Base-by-base conservation (phyloP, 2,888 invertebrate species). In the Quadriops clusia region DNA sequence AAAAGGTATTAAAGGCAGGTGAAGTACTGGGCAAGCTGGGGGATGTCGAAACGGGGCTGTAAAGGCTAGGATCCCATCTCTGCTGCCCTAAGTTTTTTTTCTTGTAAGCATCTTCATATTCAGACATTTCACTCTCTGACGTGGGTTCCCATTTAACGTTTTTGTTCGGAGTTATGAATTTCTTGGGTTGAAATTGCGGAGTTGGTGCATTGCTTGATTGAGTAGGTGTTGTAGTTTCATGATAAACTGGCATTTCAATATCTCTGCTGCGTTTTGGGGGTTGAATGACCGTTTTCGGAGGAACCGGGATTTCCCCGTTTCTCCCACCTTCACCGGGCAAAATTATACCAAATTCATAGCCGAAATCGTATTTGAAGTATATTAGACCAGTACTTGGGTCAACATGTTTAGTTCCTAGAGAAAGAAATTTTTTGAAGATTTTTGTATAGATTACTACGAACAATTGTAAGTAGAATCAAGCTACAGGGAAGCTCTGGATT, bases 281-380 rank as follows among this genome's bases (percentile, higher is more conserved):
- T 45, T 63, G 61, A 15, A 66, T 61, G 27, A 59, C 44, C 1
- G 60, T 62, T 48, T 63, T 65, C 46, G 56, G 60, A 12, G 63
- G 60, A 10, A 55, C 51, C 5, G 60, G 60, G 21, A 61, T 56
- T 42, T 58, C 53, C 37, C 55, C 55, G 39, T 62, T 63, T 52
- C 67, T 69, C 53, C 67, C 68, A 42, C 73, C 67, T 53, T 75
- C 74, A 28, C 75, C 75, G 22, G 80, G 79, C 28, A 77, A 63
- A 25, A 79, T 68, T 41, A 80, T 71, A 37, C 80, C 80, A 52
- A 80, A 80, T 56, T 81, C 81, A 57, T 80, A 81, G 45, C 80
- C 80, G 51, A 81, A 81, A 63, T 81, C 81, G 55, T 81, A 81
- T 63, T 81, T 81, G 68, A 81, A 81, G 64, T 81, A 81, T 50